A percentile compares a stretch with the other conserved stretches of the same genome.
phyloP scores from a whole-genome alignment of 1,140 invertebrate genomes.

The Drosophila repleta region DNA sequence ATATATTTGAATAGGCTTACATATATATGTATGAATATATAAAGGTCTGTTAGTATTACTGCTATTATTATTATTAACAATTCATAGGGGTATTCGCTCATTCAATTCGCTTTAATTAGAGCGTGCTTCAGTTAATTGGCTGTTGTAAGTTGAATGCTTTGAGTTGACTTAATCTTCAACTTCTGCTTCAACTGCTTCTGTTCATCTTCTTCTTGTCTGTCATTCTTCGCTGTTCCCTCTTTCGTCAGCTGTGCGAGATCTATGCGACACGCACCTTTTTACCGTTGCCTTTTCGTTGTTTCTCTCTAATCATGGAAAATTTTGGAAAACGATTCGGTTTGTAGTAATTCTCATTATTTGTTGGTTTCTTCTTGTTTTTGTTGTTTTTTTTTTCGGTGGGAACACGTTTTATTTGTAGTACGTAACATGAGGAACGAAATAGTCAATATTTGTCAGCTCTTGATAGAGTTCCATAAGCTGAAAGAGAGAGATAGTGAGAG shows the following conservation, averaged over 20 bases:
- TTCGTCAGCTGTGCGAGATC: conserved; percentile 6
- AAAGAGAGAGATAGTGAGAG: no score
- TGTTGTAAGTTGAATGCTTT: conserved; percentile 12
- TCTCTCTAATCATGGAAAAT: conserved; percentile 31
- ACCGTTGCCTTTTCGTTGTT: background rate
- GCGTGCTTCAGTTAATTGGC: conserved; percentile 32
- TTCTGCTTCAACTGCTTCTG: conserved; percentile 15
- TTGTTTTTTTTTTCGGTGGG: background rate
- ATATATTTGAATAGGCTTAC: background rate
- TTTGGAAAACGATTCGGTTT: conserved; percentile 12
- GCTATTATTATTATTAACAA: no score
- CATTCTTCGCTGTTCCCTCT: background rate
- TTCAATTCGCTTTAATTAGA: conserved; percentile 2
- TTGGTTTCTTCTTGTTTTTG: no score
- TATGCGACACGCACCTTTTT: conserved; percentile 19
- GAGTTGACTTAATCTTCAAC: conserved; percentile 45
- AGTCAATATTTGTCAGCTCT: conserved; percentile 41
- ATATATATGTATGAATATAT: background rate
- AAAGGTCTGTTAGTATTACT: background rate
- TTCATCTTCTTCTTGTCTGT: background rate
- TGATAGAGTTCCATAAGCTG: conserved; percentile 24
- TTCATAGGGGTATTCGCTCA: background rate
- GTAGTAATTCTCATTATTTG: background rate
- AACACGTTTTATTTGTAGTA: conserved; percentile 67
- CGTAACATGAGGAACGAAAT: conserved; percentile 12